Percentiles rank a stretch among this genome's conserved stretches.
Evolutionary conservation across 2,113 vertebrate genomes (phyloP).

Genomic region (Chloropsis cyanopogon): DNA sequence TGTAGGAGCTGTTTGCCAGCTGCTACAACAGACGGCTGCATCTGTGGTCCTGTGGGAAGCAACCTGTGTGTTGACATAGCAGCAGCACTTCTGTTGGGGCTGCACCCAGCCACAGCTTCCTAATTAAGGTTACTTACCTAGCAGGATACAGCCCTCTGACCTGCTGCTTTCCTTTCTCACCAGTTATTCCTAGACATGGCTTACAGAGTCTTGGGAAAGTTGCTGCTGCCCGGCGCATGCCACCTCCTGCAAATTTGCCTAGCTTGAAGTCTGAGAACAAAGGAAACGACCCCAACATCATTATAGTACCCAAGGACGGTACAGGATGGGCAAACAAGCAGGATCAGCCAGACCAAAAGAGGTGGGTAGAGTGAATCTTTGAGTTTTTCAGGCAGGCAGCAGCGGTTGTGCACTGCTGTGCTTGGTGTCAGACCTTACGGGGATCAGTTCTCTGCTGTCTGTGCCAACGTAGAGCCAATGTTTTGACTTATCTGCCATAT

Average conservation of each 20-base stretch:
- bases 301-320: constrained; percentile 99
- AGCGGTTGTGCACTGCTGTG: background rate
- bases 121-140: background rate
- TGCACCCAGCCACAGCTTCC: background rate
- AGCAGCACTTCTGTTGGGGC: background rate
- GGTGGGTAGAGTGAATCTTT: constrained; percentile 62
- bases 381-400: background rate
- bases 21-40: background rate
- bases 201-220: constrained; percentile 99
- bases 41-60: background rate
- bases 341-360: constrained; percentile 99
- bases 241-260: constrained; percentile 97
- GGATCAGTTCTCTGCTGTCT: background rate
- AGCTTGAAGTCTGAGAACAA: constrained; percentile 99
- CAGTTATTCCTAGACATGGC: constrained; percentile 99
- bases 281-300: constrained; percentile 99
- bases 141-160: background rate
- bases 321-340: constrained; percentile 99
- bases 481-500: background rate
- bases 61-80: background rate
- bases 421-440: background rate
- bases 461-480: rapidly evolving
- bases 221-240: constrained; percentile 98
- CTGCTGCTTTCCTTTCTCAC: background rate
- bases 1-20: background rate